Evolutionary conservation across 2,113 vertebrate species (phyloP), one percentile per base, ranked within the genome.

Genomic region (Machaerirhynchus nigripectus): DNA sequence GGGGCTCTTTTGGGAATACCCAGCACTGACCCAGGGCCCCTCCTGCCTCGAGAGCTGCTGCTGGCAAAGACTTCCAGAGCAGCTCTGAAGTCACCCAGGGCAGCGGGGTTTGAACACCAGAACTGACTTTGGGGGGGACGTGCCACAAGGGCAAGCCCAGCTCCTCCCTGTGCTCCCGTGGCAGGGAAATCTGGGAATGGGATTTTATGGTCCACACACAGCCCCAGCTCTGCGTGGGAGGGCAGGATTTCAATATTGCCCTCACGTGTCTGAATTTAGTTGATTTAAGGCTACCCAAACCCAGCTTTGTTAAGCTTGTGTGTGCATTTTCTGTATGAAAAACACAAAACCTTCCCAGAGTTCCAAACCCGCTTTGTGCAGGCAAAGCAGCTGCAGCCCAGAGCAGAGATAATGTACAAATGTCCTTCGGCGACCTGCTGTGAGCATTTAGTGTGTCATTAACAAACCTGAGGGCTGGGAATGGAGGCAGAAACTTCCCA

Each of bases 91-190:
- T 37, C 46, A 79, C 37, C 44, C 63, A 52, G 17, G 44, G 61
- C 40, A 82, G 27, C 0, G 28, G 7, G 16, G 13, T 57, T 4
- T 57, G 82, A 89, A 11, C 59, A 47, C 18, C 46, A 44, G 33
- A 79, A 37, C 0, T 79, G 77, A 9, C 21, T 63, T 77, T 35
- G 57, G 52, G 39, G 30, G 50, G 31, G 26, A 53, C 17, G 49
- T 26, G 50, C 46, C 35, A 13, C 0, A 6, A 0, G 1, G 44
- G 2, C 28, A 42, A 44, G 17, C 28, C 39, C 50, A 60, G 42
- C 22, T 85, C 28, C 19, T 73, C 67, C 37, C 23, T 1, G 2
- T 23, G 35, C 60, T 70, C n/a, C 52, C 17, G 3, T 27, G 49
- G 11, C 44, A 37, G 19, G 19, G 13, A 65, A 52, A 37, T 52